These are phyloP conservation scores for Euwallacea similis DNA, from an alignment of 1,140 invertebrate genomes.

Conservation along the genomic window DNA sequence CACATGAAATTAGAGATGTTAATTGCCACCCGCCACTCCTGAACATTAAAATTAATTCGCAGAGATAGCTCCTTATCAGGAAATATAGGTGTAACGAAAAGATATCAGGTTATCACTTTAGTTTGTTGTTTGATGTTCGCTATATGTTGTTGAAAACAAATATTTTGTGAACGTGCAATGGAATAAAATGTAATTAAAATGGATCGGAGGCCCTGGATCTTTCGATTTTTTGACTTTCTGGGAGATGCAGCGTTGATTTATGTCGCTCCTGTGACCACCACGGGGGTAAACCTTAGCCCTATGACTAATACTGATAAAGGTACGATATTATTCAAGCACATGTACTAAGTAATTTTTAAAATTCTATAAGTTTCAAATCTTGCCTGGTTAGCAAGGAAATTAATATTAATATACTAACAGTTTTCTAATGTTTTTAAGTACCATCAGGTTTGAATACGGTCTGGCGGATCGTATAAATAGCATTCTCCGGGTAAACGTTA, in stretches of 20 bases:
- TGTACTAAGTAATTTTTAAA: no score
- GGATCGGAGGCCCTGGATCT: constrained; percentile 13
- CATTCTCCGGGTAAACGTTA: no score
- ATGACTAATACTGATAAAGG: constrained; percentile 10
- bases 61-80: constrained; percentile 2
- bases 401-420: no score
- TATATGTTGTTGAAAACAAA: constrained; percentile 1
- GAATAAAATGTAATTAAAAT: constrained; percentile 6
- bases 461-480: no score
- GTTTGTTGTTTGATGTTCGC: not conserved
- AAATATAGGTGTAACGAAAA: constrained; percentile 2
- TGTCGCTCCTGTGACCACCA: not conserved
- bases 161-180: not conserved
- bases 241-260: constrained; percentile 7
- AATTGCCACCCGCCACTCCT: no score
- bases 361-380: no score
- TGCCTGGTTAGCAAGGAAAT: no score
- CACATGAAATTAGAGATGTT: no score
- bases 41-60: no score
- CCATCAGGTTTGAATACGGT: no score
- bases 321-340: not conserved
- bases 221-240: constrained; percentile 7
- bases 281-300: constrained; percentile 1
- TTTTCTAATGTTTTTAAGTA: no score
- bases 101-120: constrained; percentile 1